Evolutionary conservation across 2,113 vertebrate genomes (phyloP), one percentile per base, ranked within the genome.

Genomic region (Corythoichthys intestinalis): DNA sequence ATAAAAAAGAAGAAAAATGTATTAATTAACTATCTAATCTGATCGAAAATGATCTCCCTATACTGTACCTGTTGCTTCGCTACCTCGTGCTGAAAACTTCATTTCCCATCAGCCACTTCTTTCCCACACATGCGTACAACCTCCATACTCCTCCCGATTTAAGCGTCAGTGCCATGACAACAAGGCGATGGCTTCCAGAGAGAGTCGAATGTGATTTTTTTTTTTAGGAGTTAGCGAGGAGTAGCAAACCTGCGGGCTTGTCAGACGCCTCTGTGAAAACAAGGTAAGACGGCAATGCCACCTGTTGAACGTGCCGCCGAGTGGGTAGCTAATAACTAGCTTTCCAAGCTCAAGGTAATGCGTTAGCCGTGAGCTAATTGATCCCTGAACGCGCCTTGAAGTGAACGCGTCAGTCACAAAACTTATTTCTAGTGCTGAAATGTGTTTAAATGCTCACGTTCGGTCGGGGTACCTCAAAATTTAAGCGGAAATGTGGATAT

Each of bases 161-260:
- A 50, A 84, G 85, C 80, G 86, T 89, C 85, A 89, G 81, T 90
- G 86, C 77, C 86, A 93, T 93, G 91, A 92, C 91, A 93, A 93
- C 92, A 83, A 83, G 68, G 79, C 86, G 86, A 87, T 85, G 89
- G 83, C 83, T 71, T 46, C 60, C 5, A 68, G 73, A 54, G 68
- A 61, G 8, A 35, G 20, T 28, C 74, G 79, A 78, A 83, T 85
- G 84, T 83, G 82, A 85, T 87, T 78, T 81, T 8, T n/a, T n/a
- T 52, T 8, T 54, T 28, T 28, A 28, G 20, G 62, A 44, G 41
- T 81, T 69, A 83, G 17, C 73, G 37, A 53, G 66, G 50, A 68
- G 59, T 4, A 70, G n/a, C 35, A 38, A 67, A 47, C 11, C 17
- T 28, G 20, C 39, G 4, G 6, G 0, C 61, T 69, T 60, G 9